These are phyloP conservation scores for Varanus salvator DNA, from an alignment of 2,113 vertebrate species.

Conservation along the genomic window DNA sequence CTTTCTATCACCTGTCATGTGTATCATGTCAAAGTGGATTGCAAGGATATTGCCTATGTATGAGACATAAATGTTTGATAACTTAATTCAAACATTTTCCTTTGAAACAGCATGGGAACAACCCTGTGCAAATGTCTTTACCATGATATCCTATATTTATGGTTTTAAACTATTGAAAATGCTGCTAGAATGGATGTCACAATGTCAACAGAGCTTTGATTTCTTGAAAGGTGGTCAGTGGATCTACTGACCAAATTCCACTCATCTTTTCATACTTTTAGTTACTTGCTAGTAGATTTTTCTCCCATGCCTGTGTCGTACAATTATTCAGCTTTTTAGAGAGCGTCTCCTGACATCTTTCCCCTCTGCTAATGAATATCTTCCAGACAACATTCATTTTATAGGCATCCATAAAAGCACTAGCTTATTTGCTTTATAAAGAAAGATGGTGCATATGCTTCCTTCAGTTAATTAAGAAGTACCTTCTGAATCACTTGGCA, in stretches of 20 bases:
- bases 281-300: background rate
- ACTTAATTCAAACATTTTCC: background rate
- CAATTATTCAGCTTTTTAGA: background rate
- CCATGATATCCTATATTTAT: background rate
- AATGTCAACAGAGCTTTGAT: background rate
- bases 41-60: background rate
- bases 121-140: background rate
- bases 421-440: background rate
- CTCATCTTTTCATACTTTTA: background rate
- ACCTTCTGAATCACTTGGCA: background rate
- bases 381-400: conserved; percentile 10
- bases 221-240: background rate
- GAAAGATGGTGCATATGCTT: background rate
- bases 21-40: no score
- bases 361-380: background rate
- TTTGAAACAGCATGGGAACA: background rate
- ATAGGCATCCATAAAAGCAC: background rate
- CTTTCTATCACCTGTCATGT: background rate
- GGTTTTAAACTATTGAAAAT: background rate
- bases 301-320: background rate
- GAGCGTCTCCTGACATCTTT: background rate
- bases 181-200: background rate
- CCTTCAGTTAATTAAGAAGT: background rate
- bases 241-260: background rate
- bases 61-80: background rate